Evolutionary conservation across 2,888 invertebrate genomes (phyloP).

Genomic region (Ormia ochracea): DNA sequence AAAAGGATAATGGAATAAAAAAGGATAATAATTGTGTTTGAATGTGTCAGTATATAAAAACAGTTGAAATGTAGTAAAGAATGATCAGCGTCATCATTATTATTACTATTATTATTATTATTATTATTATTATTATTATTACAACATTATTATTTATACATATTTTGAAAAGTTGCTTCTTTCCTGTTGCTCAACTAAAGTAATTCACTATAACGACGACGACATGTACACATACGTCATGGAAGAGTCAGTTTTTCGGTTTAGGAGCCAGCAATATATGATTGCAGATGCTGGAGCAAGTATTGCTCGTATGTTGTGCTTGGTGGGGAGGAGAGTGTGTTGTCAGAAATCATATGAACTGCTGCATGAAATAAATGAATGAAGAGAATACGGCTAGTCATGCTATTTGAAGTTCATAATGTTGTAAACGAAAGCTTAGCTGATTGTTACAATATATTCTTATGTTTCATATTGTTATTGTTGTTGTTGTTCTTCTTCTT

Average conservation of each 20-base stretch:
- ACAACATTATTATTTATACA: conserved; percentile 23
- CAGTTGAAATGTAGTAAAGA: conserved; percentile 37
- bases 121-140: conserved; percentile 30
- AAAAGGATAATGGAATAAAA: too few relatives aligned
- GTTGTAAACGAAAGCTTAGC: conserved; percentile 53
- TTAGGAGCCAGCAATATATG: neutral
- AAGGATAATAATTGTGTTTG: conserved; percentile 13
- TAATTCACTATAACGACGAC: neutral
- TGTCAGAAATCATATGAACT: neutral
- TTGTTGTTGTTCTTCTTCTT: neutral
- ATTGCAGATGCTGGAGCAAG: neutral
- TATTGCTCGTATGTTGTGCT: neutral
- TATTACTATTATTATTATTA: too few relatives aligned
- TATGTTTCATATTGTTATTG: too few relatives aligned
- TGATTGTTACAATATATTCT: conserved; percentile 40
- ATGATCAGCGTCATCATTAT: conserved; percentile 28
- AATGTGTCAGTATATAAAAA: conserved; percentile 19
- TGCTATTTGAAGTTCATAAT: conserved; percentile 51
- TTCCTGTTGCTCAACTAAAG: neutral
- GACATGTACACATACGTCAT: conserved; percentile 1
- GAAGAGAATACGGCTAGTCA: conserved; percentile 54
- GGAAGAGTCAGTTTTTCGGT: neutral
- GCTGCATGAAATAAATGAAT: conserved; percentile 4
- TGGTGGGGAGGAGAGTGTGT: neutral
- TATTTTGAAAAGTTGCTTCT: conserved; percentile 13